Conservation (phyloP, 1,140 invertebrate species). For the Carcinoscorpius rotundicauda region DNA sequence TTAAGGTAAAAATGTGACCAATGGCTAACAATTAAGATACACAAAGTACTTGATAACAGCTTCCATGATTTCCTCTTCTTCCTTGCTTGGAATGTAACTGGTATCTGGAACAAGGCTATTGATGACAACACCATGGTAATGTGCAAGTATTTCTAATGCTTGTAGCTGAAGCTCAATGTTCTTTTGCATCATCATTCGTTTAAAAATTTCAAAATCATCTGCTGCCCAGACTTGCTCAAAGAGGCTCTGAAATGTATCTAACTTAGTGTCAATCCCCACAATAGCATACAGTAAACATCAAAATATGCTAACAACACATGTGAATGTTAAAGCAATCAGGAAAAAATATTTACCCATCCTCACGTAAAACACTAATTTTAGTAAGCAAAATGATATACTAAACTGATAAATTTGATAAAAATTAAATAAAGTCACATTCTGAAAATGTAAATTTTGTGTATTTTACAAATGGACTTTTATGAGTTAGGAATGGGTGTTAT, state of each 20-base stretch:
- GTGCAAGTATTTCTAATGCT: slow-evolving; percentile 69
- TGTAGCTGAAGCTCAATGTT: slow-evolving; percentile 88
- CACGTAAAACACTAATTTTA: no score
- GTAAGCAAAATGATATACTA: no score
- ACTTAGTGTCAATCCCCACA: no score
- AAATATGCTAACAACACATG: no score
- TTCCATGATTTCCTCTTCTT: slow-evolving; percentile 30
- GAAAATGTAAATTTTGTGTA: no score
- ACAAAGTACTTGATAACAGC: slow-evolving; percentile 29
- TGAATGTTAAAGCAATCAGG: no score
- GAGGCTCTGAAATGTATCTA: slow-evolving; percentile 38
- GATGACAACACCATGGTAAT: slow-evolving; percentile 39
- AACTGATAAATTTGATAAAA: no score
- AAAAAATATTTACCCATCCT: no score
- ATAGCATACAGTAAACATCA: no score
- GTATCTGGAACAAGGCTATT: slow-evolving; percentile 29
- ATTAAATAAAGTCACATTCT: no score
- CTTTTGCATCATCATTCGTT: slow-evolving; percentile 87
- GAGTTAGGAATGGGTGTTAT: no score
- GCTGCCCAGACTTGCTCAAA: slow-evolving; percentile 85
- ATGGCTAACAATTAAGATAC: not conserved
- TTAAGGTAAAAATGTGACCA: not conserved
- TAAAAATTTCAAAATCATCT: slow-evolving; percentile 82
- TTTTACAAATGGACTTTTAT: no score
- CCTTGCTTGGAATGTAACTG: slow-evolving; percentile 12